Percentiles rank a stretch among this genome's conserved stretches.
Conservation (phyloP, 2,113 vertebrate genomes). For the Epinephelus fuscoguttatus region DNA sequence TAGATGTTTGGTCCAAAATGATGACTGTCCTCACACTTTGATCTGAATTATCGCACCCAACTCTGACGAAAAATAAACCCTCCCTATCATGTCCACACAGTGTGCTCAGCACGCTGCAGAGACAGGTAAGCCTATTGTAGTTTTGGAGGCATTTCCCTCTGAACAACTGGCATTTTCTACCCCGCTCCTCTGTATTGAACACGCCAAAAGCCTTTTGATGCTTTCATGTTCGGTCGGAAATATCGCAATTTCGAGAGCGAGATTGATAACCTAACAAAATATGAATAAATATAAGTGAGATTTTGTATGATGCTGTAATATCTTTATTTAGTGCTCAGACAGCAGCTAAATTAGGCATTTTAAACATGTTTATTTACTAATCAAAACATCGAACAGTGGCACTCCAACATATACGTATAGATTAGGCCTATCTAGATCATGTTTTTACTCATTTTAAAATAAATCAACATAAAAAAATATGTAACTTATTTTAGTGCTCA, state of each 20-base stretch:
- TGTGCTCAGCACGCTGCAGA: not conserved
- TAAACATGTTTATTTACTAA: not conserved
- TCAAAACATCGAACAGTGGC: not conserved
- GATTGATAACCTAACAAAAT: not conserved
- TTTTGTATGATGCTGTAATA: not conserved
- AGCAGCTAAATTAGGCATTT: not conserved
- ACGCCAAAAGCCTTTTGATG: slow-evolving; percentile 60
- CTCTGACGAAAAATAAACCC: not conserved
- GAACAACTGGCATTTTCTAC: slow-evolving; percentile 28
- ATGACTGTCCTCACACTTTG: not conserved
- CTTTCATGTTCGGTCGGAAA: slow-evolving; percentile 64
- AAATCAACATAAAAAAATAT: not conserved
- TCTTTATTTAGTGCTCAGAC: not conserved
- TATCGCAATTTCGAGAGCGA: not conserved
- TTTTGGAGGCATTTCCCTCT: not conserved
- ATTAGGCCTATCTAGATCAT: not conserved
- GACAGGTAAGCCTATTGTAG: not conserved
- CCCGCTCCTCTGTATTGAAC: slow-evolving; percentile 52
- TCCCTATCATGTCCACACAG: not conserved
- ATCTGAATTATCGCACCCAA: not conserved
- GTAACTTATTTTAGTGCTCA: not conserved
- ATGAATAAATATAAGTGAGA: not conserved
- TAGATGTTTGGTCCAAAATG: not conserved
- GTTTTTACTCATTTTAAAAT: not conserved
- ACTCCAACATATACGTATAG: not conserved